A percentile compares a stretch with the other conserved stretches of the same genome.
Conservation (phyloP, 2,888 invertebrate species). For the Tiliacea aurago region DNA sequence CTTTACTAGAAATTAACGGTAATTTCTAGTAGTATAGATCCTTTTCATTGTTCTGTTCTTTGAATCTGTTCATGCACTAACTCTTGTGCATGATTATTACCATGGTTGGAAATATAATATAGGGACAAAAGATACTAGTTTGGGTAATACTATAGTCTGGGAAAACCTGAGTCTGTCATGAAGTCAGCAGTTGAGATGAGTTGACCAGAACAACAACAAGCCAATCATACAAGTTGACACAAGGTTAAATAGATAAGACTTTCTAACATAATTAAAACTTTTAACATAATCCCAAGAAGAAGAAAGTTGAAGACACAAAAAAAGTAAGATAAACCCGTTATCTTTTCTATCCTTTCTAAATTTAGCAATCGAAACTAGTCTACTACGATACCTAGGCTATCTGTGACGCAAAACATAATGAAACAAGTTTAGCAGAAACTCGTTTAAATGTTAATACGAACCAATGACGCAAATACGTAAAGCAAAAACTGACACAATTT, state of each 20-base stretch:
- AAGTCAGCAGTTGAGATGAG: background rate
- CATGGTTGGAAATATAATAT: background rate
- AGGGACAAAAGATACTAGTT: too few species aligned
- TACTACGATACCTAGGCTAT: background rate
- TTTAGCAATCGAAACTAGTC: constrained; percentile 1
- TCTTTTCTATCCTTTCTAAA: background rate
- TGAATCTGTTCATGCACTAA: background rate
- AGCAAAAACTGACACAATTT: background rate
- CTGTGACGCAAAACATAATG: constrained; percentile 35
- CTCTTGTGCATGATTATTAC: background rate
- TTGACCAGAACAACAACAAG: too few species aligned
- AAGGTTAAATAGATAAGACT: background rate
- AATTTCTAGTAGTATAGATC: too few species aligned
- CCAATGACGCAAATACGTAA: constrained; percentile 40
- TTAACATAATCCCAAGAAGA: background rate
- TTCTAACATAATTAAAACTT: constrained; percentile 15
- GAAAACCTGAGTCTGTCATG: background rate
- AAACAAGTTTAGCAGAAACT: constrained; percentile 27
- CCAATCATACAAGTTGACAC: background rate
- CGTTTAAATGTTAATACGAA: constrained; percentile 13
- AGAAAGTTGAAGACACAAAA: constrained; percentile 11
- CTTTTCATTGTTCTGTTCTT: too few species aligned
- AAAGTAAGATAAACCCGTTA: background rate
- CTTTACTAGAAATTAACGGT: too few species aligned
- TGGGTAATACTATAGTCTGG: too few species aligned